Evolutionary conservation across 2,113 vertebrate genomes (phyloP).

Genomic region (Diadophis punctatus): DNA sequence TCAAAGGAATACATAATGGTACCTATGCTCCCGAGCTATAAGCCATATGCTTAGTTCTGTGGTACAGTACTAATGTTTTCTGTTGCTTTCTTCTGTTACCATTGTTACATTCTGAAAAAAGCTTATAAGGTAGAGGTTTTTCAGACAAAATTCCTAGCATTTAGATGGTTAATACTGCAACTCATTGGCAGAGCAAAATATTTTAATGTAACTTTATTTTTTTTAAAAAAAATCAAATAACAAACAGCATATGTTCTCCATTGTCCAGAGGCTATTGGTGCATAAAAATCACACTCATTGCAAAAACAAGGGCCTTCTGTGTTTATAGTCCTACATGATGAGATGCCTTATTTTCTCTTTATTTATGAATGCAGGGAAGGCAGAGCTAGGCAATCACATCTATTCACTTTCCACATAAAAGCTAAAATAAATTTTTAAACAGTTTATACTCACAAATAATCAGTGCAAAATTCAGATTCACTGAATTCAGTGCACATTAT

Average conservation of each 20-base stretch:
- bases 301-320: background rate
- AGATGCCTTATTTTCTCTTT: background rate
- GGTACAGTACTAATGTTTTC: background rate
- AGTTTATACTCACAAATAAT: background rate
- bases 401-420: background rate
- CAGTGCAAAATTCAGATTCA: background rate
- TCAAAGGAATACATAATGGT: background rate
- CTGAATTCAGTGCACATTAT: background rate
- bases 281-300: background rate
- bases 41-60: background rate
- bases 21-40: background rate
- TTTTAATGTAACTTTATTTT: background rate
- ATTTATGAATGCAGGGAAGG: background rate
- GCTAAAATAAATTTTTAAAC: conserved; percentile 3
- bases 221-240: background rate
- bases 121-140: background rate
- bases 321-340: background rate
- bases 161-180: background rate
- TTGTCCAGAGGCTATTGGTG: background rate
- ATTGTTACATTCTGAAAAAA: background rate
- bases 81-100: background rate
- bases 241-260: background rate
- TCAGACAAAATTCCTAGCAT: background rate
- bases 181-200: background rate
- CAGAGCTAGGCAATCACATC: background rate